Evolutionary conservation across 2,888 invertebrate species (phyloP).

Genomic region (Macrosiphum euphorbiae): DNA sequence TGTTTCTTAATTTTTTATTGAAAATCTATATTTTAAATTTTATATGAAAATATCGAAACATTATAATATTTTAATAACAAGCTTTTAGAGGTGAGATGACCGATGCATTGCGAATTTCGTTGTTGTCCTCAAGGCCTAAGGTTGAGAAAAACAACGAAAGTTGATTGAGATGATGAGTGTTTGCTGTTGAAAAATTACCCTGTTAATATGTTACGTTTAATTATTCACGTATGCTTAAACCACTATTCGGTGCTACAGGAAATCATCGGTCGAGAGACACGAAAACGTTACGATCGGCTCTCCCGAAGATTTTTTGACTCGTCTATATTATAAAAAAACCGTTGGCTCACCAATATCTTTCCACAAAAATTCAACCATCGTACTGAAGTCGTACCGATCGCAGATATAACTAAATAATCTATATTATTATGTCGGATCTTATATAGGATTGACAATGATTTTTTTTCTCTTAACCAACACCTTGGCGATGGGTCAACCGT

Average conservation of each 20-base stretch:
- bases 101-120: background rate
- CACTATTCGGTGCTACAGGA: background rate
- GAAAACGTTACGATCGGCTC: background rate
- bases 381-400: background rate
- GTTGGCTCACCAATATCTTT: background rate
- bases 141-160: background rate
- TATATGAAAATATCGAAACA: background rate
- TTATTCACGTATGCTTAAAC: background rate
- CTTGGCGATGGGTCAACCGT: background rate
- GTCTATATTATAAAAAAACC: background rate
- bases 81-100: background rate
- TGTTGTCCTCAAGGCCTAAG: no score
- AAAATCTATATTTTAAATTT: background rate
- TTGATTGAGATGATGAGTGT: background rate
- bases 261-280: background rate
- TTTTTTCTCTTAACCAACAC: background rate
- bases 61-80: background rate
- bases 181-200: background rate
- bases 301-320: background rate
- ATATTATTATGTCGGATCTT: background rate
- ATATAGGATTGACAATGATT: background rate
- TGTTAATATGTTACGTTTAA: background rate
- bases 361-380: background rate
- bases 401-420: background rate
- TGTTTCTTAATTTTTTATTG: background rate